Base-by-base conservation (phyloP, 2,797 vertebrate species). In the Peromyscus aztecus region DNA sequence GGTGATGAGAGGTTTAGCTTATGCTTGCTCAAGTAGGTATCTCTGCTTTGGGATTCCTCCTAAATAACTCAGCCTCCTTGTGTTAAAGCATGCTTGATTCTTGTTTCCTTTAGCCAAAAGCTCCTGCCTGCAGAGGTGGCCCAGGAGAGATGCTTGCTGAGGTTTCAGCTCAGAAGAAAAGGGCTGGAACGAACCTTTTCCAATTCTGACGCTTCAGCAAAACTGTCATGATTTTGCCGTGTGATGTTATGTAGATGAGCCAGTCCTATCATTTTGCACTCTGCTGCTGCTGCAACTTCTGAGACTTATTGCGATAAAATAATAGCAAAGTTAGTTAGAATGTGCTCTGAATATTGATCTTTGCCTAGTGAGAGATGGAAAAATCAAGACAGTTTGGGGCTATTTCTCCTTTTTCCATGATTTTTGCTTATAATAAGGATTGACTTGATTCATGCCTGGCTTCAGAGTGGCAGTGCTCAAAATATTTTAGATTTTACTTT, bases 381-480 rank as follows among this genome's bases (percentile, higher is more conserved):
- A 95, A 93, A 83, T 65, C 40, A 82, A 71, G 43, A 63, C 49
- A 57, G 31, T 77, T 94, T 92, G 87, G 65, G 6, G 76, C 40
- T 67, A 0, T 85, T 82, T 23, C 16, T 65, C 52, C 23, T 40
- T 95, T 92, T 87, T 43, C 59, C 16, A 11, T 55, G 17, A 13
- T 88, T 88, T 85, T 63, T 16, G 27, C 43, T 52, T 95, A 12
- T 88, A 65, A 27, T 27, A 67, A 90, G 46, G 73, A 88, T 69
- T 65, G 76, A 92, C 17, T 89, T 82, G 43, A 90, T 80, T 9
- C 24, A 71, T 63, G 89, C 31, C 34, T 94, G 89, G 90, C 95
- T 92, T 95, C 67, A 76, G 57, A 93, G 43, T 88, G 76, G 24
- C 55, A n/a, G 40, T 95, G 57, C 31, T 94, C 75, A 24, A 94